phyloP scores from a whole-genome alignment of 2,888 invertebrate genomes.

The Hypolimnas misippus region DNA sequence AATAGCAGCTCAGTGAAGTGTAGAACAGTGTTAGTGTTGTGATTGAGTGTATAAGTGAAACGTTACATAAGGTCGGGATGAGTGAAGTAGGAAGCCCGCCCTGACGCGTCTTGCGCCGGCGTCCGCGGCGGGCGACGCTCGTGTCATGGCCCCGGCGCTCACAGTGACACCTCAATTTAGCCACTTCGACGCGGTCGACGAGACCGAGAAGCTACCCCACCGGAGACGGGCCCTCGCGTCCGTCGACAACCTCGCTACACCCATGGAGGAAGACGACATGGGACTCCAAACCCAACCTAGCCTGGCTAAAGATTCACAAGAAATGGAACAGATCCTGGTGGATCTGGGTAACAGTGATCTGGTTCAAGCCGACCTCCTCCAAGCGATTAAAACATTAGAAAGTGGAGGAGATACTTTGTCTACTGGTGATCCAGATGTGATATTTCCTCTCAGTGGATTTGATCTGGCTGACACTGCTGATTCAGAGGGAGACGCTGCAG shows the following conservation, averaged over 20 bases:
- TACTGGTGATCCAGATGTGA: conserved; percentile 77
- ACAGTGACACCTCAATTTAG: conserved; percentile 86
- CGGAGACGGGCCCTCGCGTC: conserved; percentile 76
- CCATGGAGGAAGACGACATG: conserved; percentile 85
- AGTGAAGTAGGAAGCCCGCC: conserved; percentile 63
- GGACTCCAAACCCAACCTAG: conserved; percentile 82
- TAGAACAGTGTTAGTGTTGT: conserved; percentile 64
- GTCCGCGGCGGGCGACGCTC: conserved; percentile 83
- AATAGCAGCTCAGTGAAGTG: conserved; percentile 59
- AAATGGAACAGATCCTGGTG: conserved; percentile 87
- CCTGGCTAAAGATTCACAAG: conserved; percentile 84
- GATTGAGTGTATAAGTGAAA: conserved; percentile 53
- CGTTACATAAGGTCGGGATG: conserved; percentile 77
- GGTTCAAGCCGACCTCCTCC: conserved; percentile 87
- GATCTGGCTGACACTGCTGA: conserved; percentile 80
- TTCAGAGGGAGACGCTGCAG: conserved; percentile 78
- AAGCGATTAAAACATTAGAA: conserved; percentile 90
- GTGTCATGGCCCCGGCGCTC: conserved; percentile 97
- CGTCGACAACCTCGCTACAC: conserved; percentile 81
- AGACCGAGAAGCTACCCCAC: conserved; percentile 56
- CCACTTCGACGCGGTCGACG: conserved; percentile 60
- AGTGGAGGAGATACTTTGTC: conserved; percentile 71
- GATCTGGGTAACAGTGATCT: conserved; percentile 84
- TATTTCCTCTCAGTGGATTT: conserved; percentile 73
- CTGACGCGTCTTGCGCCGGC: conserved; percentile 72